These are phyloP conservation scores for Pseudomyrmex cubaensis DNA, from an alignment of 1,140 invertebrate species.

Conservation along the genomic window DNA sequence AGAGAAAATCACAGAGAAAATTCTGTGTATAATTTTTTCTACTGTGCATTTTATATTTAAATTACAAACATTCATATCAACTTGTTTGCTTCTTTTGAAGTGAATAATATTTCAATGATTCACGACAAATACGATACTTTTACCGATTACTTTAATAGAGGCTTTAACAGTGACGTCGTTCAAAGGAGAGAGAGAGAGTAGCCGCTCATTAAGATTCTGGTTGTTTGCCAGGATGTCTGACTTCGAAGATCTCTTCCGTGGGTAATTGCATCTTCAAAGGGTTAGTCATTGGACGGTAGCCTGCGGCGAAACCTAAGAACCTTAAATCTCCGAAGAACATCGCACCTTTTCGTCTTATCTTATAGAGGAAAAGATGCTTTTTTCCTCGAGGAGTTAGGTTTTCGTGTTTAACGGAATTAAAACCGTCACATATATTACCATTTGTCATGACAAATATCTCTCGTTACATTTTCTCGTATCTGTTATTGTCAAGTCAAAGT, in stretches of 20 bases:
- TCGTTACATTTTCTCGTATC: slow-evolving; percentile 68
- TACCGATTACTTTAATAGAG: background rate
- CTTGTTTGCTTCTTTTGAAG: background rate
- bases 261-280: slow-evolving; percentile 79
- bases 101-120: background rate
- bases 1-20: background rate
- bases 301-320: slow-evolving; percentile 69
- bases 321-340: slow-evolving; percentile 67
- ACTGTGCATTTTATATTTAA: too few relatives aligned
- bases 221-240: slow-evolving; percentile 77
- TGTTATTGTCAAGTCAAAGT: slow-evolving; percentile 55
- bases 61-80: background rate
- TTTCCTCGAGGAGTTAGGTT: slow-evolving; percentile 63
- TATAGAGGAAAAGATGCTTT: slow-evolving; percentile 17
- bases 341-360: slow-evolving; percentile 44
- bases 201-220: slow-evolving; percentile 80
- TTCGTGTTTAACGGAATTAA: slow-evolving; percentile 81
- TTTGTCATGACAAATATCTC: slow-evolving; percentile 79
- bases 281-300: slow-evolving; percentile 77
- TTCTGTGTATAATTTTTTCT: background rate
- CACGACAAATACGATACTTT: background rate
- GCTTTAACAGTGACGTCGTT: slow-evolving; percentile 19
- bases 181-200: slow-evolving; percentile 12
- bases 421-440: slow-evolving; percentile 78
- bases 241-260: slow-evolving; percentile 73